phyloP scores from a whole-genome alignment of 2,888 invertebrate species.

The Brenthis hecate region DNA sequence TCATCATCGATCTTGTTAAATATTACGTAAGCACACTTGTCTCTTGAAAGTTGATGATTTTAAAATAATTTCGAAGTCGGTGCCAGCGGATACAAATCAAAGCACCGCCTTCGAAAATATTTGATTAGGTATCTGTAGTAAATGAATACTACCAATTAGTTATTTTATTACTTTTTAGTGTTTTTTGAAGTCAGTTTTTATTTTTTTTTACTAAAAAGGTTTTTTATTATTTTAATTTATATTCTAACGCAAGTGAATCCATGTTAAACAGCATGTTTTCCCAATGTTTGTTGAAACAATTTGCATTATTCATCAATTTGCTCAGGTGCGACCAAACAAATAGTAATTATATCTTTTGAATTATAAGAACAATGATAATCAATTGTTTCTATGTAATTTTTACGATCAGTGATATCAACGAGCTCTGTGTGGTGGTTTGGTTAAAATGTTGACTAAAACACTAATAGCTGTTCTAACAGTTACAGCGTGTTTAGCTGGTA shows the following conservation, averaged over 20 bases:
- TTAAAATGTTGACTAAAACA: slow-evolving; percentile 22
- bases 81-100: too few relatives aligned
- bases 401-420: background rate
- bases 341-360: slow-evolving; percentile 9
- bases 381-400: background rate
- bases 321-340: slow-evolving; percentile 8
- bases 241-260: background rate
- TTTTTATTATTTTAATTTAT: background rate
- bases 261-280: background rate
- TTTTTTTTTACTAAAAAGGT: too few relatives aligned
- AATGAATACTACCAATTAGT: too few relatives aligned
- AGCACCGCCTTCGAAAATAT: too few relatives aligned
- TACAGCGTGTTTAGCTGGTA: slow-evolving; percentile 35
- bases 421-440: background rate
- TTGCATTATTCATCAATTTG: background rate
- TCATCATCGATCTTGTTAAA: too few relatives aligned
- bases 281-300: background rate
- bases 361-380: background rate
- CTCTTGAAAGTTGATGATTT: too few relatives aligned
- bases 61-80: too few relatives aligned
- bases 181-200: too few relatives aligned
- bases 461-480: slow-evolving; percentile 25
- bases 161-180: too few relatives aligned
- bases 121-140: too few relatives aligned
- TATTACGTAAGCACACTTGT: too few relatives aligned